Percentiles rank a stretch among this genome's conserved stretches.
These are phyloP conservation scores for Berghia stephanieae DNA, from an alignment of 1,140 invertebrate species.

Conservation along the genomic window DNA sequence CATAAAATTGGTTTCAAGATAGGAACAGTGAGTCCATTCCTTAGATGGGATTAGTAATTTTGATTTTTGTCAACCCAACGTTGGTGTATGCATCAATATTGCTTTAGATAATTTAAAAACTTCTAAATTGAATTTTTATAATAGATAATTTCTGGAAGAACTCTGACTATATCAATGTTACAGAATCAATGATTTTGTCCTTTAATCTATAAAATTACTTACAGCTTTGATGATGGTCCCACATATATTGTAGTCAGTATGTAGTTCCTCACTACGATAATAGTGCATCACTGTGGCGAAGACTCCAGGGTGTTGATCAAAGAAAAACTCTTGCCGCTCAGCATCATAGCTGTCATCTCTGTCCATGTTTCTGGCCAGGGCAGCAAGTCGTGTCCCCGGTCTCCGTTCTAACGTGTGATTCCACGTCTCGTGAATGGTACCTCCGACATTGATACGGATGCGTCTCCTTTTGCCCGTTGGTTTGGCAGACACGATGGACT, in stretches of 20 bases:
- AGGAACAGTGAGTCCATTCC: no score
- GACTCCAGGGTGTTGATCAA: slow-evolving; percentile 60
- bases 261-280: slow-evolving; percentile 68
- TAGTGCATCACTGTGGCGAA: slow-evolving; percentile 60
- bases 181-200: no score
- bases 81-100: no score
- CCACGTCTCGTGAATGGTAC: slow-evolving; percentile 48
- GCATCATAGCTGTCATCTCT: slow-evolving; percentile 50
- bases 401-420: slow-evolving; percentile 44
- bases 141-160: no score
- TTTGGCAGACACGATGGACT: slow-evolving; percentile 26
- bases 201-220: no score
- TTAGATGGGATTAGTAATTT: no score
- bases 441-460: slow-evolving; percentile 52
- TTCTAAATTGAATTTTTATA: no score
- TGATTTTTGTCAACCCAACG: no score
- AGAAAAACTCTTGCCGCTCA: slow-evolving; percentile 58
- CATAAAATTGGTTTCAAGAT: no score
- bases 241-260: slow-evolving; percentile 98
- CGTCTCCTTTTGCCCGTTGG: slow-evolving; percentile 30
- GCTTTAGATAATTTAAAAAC: no score
- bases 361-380: slow-evolving; percentile 48
- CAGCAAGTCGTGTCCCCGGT: slow-evolving; percentile 49
- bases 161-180: no score
- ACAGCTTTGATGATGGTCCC: no score